Conservation (phyloP, 2,888 invertebrate genomes). For the Mellilla xanthometata region DNA sequence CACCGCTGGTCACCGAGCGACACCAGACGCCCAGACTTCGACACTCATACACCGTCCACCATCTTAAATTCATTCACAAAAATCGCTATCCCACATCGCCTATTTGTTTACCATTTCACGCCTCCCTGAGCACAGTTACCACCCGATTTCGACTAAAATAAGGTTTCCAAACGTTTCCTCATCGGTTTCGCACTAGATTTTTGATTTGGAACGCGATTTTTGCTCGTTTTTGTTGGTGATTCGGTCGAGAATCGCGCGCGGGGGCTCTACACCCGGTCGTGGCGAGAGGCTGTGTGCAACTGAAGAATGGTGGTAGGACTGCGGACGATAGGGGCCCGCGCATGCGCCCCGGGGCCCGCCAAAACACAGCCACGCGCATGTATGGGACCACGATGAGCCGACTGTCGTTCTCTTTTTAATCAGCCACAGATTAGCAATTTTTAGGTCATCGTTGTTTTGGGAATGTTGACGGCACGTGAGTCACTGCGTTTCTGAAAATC, state of each 20-base stretch:
- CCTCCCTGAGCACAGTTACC: conserved; percentile 45
- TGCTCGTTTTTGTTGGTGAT: conserved; percentile 59
- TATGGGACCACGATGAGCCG: conserved; percentile 46
- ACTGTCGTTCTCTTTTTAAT: conserved; percentile 54
- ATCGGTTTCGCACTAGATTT: conserved; percentile 45
- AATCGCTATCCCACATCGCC: conserved; percentile 64
- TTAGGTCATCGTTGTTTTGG: conserved; percentile 15
- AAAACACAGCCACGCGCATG: conserved; percentile 80
- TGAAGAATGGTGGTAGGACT: conserved; percentile 80
- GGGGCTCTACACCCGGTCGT: conserved; percentile 41
- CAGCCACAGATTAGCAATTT: conserved; percentile 51
- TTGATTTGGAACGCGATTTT: conserved; percentile 41
- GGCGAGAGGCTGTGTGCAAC: conserved; percentile 64
- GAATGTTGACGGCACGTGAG: neutral
- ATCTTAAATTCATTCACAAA: conserved; percentile 83
- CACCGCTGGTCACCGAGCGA: conserved; percentile 35
- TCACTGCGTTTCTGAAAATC: neutral
- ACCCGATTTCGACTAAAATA: conserved; percentile 33
- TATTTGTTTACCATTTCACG: conserved; percentile 76
- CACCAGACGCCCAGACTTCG: conserved; percentile 49
- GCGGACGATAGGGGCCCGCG: conserved; percentile 69
- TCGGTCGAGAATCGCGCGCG: conserved; percentile 49
- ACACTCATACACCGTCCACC: conserved; percentile 68
- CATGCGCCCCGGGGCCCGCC: conserved; percentile 73
- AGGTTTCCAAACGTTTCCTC: conserved; percentile 29